These are phyloP conservation scores for Trichoplusia ni DNA, from an alignment of 1,140 invertebrate species.

Conservation along the genomic window DNA sequence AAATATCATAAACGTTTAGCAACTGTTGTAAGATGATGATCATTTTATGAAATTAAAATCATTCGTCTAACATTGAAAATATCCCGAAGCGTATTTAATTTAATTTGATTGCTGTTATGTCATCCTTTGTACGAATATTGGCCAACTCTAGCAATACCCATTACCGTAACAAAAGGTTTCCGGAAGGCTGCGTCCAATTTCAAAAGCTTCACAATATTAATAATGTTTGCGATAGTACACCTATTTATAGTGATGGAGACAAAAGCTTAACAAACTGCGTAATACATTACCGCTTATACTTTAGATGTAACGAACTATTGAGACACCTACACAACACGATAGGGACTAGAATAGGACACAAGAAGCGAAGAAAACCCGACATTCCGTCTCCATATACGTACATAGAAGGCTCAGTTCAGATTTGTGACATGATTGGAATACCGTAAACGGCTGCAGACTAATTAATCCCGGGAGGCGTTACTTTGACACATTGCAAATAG, in stretches of 20 bases:
- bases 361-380: slow-evolving; percentile 34
- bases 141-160: slow-evolving; percentile 2
- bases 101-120: not conserved
- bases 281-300: slow-evolving; percentile 14
- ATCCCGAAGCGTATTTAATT: no score
- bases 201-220: slow-evolving; percentile 20
- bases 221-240: slow-evolving; percentile 13
- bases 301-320: slow-evolving; percentile 21
- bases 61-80: no score
- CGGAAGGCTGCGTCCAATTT: slow-evolving; percentile 8
- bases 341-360: slow-evolving; percentile 16
- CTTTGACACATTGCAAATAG: slow-evolving; percentile 32
- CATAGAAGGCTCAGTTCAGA: slow-evolving; percentile 17
- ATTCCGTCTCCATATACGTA: slow-evolving; percentile 41
- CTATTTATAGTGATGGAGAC: slow-evolving; percentile 26
- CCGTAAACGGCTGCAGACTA: not conserved
- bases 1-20: no score
- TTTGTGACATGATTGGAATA: slow-evolving; percentile 31
- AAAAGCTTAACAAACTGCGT: slow-evolving; percentile 16
- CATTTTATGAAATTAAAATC: no score
- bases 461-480: slow-evolving; percentile 20
- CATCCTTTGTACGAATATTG: not conserved
- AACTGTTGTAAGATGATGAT: no score
- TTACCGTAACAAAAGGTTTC: slow-evolving; percentile 8
- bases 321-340: slow-evolving; percentile 24